phyloP scores from a whole-genome alignment of 1,140 invertebrate species.

The Lordiphosa mommai region DNA sequence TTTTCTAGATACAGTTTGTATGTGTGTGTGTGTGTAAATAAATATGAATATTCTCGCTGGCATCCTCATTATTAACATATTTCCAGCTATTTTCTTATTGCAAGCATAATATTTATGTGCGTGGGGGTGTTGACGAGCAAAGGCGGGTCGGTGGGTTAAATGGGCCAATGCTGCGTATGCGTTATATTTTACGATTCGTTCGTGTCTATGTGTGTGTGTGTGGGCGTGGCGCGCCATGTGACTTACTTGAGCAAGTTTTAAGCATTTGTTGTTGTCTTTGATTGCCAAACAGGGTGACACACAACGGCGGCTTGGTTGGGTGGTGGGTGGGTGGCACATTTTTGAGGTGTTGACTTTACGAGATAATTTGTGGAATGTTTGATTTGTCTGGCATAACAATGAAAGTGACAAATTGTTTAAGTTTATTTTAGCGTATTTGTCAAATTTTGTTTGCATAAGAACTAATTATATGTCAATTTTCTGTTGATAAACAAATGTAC shows the following conservation, averaged over 20 bases:
- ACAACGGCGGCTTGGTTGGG: not conserved
- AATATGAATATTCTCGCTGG: slow-evolving; percentile 41
- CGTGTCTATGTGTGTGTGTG: slow-evolving; percentile 36
- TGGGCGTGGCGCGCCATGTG: slow-evolving; percentile 69
- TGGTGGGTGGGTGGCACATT: slow-evolving; percentile 11
- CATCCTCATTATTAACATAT: slow-evolving; percentile 74
- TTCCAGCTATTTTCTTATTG: slow-evolving; percentile 71
- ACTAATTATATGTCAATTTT: too few species aligned
- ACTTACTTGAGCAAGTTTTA: slow-evolving; percentile 59
- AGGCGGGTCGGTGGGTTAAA: slow-evolving; percentile 19
- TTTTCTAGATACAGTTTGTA: slow-evolving; percentile 11
- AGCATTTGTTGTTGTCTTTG: slow-evolving; percentile 53
- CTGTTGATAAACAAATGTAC: too few species aligned
- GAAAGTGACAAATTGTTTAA: too few species aligned
- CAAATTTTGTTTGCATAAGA: too few species aligned
- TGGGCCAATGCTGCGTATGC: slow-evolving; percentile 57
- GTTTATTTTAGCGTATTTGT: too few species aligned
- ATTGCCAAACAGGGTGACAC: slow-evolving; percentile 44
- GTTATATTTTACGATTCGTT: slow-evolving; percentile 62
- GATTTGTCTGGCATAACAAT: slow-evolving; percentile 42
- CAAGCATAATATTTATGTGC: slow-evolving; percentile 52
- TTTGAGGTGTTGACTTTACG: slow-evolving; percentile 54
- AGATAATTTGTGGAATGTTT: slow-evolving; percentile 46
- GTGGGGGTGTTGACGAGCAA: not conserved
- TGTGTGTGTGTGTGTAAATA: slow-evolving; percentile 34